Evolutionary conservation across 2,888 invertebrate species (phyloP).

Genomic region (Neuroscelio doddi): DNA sequence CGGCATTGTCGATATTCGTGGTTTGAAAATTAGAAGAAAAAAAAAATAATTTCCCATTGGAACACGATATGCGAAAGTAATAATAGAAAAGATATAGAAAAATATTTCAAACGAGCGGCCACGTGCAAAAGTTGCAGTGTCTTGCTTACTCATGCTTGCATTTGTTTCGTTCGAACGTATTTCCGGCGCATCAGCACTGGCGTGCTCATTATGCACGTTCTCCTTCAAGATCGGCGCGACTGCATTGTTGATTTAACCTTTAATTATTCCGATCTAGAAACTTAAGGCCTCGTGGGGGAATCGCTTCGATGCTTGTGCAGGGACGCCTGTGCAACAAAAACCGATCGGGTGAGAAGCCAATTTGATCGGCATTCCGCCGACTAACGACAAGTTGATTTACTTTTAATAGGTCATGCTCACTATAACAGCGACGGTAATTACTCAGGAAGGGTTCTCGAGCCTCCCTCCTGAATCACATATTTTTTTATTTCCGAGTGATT

Average conservation of each 20-base stretch:
- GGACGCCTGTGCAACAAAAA: conserved; percentile 35
- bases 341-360: conserved; percentile 41
- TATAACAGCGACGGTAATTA: conserved; percentile 53
- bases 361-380: conserved; percentile 45
- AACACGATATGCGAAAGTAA: too few relatives aligned
- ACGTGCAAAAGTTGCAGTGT: neutral
- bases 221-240: conserved; percentile 35
- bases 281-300: neutral
- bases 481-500: too few relatives aligned
- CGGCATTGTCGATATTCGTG: too few relatives aligned
- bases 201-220: conserved; percentile 36
- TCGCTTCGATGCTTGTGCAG: conserved; percentile 15
- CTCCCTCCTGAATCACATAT: too few relatives aligned
- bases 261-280: conserved; percentile 43
- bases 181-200: conserved; percentile 40
- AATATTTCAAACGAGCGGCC: too few relatives aligned
- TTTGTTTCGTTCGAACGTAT: conserved; percentile 23
- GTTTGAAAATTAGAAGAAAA: too few relatives aligned
- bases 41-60: too few relatives aligned
- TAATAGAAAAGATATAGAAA: too few relatives aligned
- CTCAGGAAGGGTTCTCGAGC: conserved; percentile 21
- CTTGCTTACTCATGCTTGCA: conserved; percentile 38
- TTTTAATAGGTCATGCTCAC: conserved; percentile 57
- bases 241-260: conserved; percentile 35
- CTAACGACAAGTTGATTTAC: conserved; percentile 59